Evolutionary conservation across 2,797 vertebrate species (phyloP).

Genomic region (Melopsittacus undulatus): DNA sequence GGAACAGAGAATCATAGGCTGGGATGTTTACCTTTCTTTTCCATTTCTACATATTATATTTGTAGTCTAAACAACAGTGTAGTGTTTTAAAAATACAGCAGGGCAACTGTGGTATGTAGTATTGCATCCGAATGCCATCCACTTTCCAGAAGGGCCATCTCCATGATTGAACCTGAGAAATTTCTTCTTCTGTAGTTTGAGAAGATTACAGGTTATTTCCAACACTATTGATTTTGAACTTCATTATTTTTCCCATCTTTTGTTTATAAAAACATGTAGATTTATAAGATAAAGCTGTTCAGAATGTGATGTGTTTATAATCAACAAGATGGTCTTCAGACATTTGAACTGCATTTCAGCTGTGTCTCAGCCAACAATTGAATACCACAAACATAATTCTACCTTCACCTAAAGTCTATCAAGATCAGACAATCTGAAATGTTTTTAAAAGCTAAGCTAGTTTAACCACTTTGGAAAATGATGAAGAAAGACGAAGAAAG

Average conservation of each 20-base stretch:
- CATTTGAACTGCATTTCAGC: neutral
- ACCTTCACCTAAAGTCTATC: neutral
- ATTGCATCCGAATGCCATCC: neutral
- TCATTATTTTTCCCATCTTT: neutral
- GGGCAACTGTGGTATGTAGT: neutral
- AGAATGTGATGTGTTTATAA: neutral
- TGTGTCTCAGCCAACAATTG: neutral
- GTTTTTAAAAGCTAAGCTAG: neutral
- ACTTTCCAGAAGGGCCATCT: neutral
- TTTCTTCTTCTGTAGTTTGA: neutral
- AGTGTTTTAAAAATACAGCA: neutral
- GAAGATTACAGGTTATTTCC: neutral
- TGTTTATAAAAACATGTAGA: neutral
- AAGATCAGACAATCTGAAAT: conserved; percentile 4
- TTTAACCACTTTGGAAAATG: neutral
- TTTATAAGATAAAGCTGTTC: conserved; percentile 5
- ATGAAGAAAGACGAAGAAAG: neutral
- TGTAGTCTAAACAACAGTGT: neutral
- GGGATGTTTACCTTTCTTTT: neutral
- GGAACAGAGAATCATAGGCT: neutral
- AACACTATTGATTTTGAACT: neutral
- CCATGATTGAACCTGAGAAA: neutral
- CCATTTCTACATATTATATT: neutral
- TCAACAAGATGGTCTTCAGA: neutral
- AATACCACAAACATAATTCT: conserved; percentile 23